These are phyloP conservation scores for Hoplostethus atlanticus DNA, from an alignment of 2,797 vertebrate genomes.

Conservation along the genomic window DNA sequence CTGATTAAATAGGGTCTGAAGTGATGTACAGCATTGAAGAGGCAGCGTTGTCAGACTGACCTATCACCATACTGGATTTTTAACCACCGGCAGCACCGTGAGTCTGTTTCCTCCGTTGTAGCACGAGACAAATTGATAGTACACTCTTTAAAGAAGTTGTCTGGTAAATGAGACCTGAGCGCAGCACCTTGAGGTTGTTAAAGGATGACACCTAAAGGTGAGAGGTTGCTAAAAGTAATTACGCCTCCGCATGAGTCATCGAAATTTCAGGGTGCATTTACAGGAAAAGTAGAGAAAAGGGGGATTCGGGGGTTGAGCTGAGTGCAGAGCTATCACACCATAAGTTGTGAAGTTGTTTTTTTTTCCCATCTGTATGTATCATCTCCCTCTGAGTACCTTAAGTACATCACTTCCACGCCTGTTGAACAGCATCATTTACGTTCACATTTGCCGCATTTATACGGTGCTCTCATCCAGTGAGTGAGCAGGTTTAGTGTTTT, in stretches of 20 bases:
- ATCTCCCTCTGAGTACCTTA: constrained; percentile 49
- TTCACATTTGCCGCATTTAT: constrained; percentile 21
- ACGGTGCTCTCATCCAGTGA: constrained; percentile 18
- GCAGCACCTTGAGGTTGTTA: constrained; percentile 34
- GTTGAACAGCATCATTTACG: constrained; percentile 30
- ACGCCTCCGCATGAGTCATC: constrained; percentile 51
- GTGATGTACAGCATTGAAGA: too few relatives aligned
- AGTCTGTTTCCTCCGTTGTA: background rate
- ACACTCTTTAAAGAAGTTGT: background rate
- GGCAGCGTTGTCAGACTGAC: too few relatives aligned
- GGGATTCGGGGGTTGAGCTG: constrained; percentile 52
- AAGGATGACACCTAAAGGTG: constrained; percentile 43
- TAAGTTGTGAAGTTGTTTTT: constrained; percentile 8
- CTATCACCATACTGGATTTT: background rate
- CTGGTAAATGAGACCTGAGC: background rate
- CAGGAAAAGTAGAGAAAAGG: constrained; percentile 10
- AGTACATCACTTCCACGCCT: constrained; percentile 50
- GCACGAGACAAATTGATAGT: background rate
- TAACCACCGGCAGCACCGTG: background rate
- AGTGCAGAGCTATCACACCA: constrained; percentile 60
- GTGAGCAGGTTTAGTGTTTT: constrained; percentile 1
- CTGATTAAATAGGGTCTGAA: too few relatives aligned
- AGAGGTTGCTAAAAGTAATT: constrained; percentile 47
- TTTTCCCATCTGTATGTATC: constrained; percentile 28
- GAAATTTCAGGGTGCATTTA: constrained; percentile 58